Conservation (phyloP, 2,113 vertebrate genomes). For the Gambusia affinis region DNA sequence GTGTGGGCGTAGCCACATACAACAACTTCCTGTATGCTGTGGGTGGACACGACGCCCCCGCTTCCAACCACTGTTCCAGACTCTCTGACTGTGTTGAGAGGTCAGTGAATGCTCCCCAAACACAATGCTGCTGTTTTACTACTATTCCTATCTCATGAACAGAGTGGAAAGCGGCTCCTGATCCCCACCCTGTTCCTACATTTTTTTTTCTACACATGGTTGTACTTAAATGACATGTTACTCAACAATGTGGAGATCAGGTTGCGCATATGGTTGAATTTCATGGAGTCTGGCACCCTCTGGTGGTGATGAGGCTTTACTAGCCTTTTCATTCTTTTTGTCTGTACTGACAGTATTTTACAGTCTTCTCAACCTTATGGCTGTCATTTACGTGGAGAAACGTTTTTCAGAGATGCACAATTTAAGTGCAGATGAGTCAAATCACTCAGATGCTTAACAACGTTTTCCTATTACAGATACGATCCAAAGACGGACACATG, state of each 20-base stretch:
- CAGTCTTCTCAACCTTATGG: neutral
- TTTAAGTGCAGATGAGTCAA: neutral
- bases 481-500: conserved; percentile 94
- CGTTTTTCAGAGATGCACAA: neutral
- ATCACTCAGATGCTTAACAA: neutral
- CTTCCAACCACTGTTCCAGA: conserved; percentile 93
- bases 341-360: neutral
- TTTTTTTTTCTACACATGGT: conserved; percentile 15
- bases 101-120: conserved; percentile 67
- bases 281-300: conserved; percentile 64
- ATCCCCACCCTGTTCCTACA: conserved; percentile 41
- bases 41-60: conserved; percentile 93
- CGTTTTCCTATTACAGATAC: conserved; percentile 80
- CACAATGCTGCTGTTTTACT: conserved; percentile 12
- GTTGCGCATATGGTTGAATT: conserved; percentile 21
- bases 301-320: conserved; percentile 52
- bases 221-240: neutral
- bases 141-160: neutral
- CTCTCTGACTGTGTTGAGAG: conserved; percentile 95
- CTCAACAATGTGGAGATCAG: neutral
- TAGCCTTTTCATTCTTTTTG: neutral
- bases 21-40: conserved; percentile 93
- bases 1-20: conserved; percentile 91
- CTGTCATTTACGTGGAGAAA: neutral
- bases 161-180: neutral